These are phyloP conservation scores for Agapostemon virescens DNA, from an alignment of 2,888 invertebrate genomes.

Conservation along the genomic window DNA sequence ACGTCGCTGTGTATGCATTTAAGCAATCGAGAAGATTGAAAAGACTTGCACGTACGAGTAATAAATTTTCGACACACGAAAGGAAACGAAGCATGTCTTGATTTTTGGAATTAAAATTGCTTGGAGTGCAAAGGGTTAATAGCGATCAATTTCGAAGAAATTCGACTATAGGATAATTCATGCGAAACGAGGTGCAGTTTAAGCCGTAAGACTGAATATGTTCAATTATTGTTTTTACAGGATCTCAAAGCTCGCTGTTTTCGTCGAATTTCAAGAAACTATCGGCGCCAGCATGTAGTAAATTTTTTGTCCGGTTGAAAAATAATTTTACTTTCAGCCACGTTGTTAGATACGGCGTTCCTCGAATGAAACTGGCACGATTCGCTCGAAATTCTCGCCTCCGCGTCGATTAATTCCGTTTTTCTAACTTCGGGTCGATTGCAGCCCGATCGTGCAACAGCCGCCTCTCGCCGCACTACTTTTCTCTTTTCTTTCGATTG, in stretches of 20 bases:
- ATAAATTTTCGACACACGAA: too few species aligned
- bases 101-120: too few species aligned
- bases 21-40: too few species aligned
- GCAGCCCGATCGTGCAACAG: conserved; percentile 24
- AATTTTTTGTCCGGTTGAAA: neutral
- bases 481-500: conserved; percentile 19
- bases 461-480: conserved; percentile 13
- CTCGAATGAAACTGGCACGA: neutral
- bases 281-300: neutral
- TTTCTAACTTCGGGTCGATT: conserved; percentile 18
- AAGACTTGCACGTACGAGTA: too few species aligned
- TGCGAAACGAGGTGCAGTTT: neutral
- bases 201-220: neutral
- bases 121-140: neutral
- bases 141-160: neutral
- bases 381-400: conserved; percentile 7
- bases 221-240: neutral
- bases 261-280: neutral
- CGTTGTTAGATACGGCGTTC: neutral
- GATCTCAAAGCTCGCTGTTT: neutral
- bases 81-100: too few species aligned
- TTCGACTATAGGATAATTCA: neutral
- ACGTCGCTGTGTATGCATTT: too few species aligned
- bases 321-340: neutral
- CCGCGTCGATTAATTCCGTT: conserved; percentile 23